Percentiles rank a stretch among this genome's conserved stretches.
These are phyloP conservation scores for Melanerpes formicivorus DNA, from an alignment of 2,113 vertebrate species.

Conservation along the genomic window DNA sequence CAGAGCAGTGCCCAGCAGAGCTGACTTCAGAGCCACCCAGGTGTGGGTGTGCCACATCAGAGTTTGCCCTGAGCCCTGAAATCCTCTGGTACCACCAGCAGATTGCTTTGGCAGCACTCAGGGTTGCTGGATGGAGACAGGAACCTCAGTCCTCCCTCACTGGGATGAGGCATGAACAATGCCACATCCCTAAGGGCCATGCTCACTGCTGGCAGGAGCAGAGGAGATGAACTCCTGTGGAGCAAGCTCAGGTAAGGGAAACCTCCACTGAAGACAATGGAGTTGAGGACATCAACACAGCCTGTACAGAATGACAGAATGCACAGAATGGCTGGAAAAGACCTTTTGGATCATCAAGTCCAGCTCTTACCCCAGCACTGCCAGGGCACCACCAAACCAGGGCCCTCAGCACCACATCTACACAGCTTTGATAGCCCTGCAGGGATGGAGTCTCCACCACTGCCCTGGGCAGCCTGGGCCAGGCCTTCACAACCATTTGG, in stretches of 20 bases:
- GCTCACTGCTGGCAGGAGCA: not conserved
- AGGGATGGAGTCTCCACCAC: not conserved
- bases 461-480: not conserved
- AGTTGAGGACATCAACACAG: not conserved
- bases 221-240: not conserved
- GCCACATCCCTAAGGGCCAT: too few relatives aligned
- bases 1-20: not conserved
- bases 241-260: not conserved
- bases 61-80: not conserved
- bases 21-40: not conserved
- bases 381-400: too few relatives aligned
- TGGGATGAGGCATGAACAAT: not conserved
- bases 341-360: not conserved
- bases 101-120: not conserved
- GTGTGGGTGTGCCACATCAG: not conserved
- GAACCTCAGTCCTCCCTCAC: not conserved
- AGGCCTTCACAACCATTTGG: too few relatives aligned
- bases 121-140: not conserved
- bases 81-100: not conserved
- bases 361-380: not conserved
- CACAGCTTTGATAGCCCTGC: not conserved
- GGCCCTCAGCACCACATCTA: not conserved
- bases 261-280: not conserved
- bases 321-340: not conserved
- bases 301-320: too few relatives aligned